Evolutionary conservation across 2,888 invertebrate genomes (phyloP).

Genomic region (Nemotelus pantherinus): DNA sequence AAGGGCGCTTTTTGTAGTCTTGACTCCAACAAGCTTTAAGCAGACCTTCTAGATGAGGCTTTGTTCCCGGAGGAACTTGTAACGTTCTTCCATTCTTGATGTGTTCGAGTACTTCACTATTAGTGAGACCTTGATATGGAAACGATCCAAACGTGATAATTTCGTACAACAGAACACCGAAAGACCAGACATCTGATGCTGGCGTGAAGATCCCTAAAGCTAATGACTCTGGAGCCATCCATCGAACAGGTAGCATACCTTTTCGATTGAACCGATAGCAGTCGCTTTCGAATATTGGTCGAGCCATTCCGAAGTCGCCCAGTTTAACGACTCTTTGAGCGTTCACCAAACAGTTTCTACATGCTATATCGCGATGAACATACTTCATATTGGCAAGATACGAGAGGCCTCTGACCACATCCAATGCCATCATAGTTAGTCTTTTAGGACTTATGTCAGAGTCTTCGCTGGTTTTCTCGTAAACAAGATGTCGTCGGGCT

Average conservation of each 20-base stretch:
- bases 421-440: constrained; percentile 87
- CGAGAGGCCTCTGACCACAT: constrained; percentile 84
- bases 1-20: constrained; percentile 76
- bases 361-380: constrained; percentile 88
- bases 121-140: constrained; percentile 88
- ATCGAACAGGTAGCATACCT: constrained; percentile 87
- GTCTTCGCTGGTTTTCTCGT: constrained; percentile 71
- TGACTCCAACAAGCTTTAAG: constrained; percentile 83
- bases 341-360: constrained; percentile 82
- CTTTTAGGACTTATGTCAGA: constrained; percentile 80
- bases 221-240: constrained; percentile 94
- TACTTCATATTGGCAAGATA: constrained; percentile 87
- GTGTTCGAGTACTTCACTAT: constrained; percentile 82
- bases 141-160: constrained; percentile 91
- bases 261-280: constrained; percentile 90
- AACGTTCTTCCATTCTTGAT: constrained; percentile 82
- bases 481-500: constrained; percentile 84
- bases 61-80: constrained; percentile 79
- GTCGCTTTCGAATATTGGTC: constrained; percentile 86
- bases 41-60: constrained; percentile 82
- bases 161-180: constrained; percentile 86
- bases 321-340: constrained; percentile 78
- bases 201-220: constrained; percentile 84
- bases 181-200: constrained; percentile 91
- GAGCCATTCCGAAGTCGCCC: constrained; percentile 91